Conservation (phyloP, 2,113 vertebrate genomes). For the Cheilinus undulatus region DNA sequence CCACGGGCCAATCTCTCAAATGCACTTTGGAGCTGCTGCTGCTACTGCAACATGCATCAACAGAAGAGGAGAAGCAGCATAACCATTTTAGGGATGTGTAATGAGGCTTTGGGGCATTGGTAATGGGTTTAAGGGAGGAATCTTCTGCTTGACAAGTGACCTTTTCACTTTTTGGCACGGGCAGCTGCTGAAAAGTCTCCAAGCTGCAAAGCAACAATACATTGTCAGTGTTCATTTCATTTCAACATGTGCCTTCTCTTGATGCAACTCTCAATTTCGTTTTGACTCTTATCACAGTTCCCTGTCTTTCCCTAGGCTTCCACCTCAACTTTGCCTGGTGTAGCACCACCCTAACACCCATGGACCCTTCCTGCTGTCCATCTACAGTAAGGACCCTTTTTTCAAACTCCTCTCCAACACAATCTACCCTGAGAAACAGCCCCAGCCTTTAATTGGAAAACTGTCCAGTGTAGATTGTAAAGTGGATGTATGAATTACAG, state of each 20-base stretch:
- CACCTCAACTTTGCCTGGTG: conserved; percentile 14
- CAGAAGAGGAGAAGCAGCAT: conserved; percentile 27
- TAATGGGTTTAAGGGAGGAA: conserved; percentile 9
- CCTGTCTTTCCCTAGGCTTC: conserved; percentile 14
- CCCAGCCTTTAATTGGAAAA: conserved; percentile 44
- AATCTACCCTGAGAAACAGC: neutral
- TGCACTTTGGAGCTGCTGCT: conserved; percentile 56
- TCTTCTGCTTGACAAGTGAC: conserved; percentile 17
- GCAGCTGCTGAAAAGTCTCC: conserved; percentile 9
- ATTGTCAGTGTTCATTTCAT: neutral
- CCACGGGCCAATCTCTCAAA: conserved; percentile 65
- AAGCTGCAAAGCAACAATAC: neutral
- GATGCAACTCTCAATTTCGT: conserved; percentile 22
- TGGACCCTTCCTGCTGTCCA: conserved; percentile 29
- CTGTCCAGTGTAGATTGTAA: conserved; percentile 30
- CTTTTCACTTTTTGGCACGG: conserved; percentile 28
- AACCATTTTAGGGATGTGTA: conserved; percentile 49
- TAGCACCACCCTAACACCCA: conserved; percentile 16
- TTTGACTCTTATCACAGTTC: conserved; percentile 29
- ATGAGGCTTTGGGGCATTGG: conserved; percentile 28
- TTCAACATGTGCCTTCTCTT: conserved; percentile 30
- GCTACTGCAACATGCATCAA: conserved; percentile 39
- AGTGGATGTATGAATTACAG: conserved; percentile 37
- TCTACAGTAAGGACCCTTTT: conserved; percentile 18
- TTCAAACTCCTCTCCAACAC: conserved; percentile 33